Percentiles rank a stretch among this genome's conserved stretches.
These are phyloP conservation scores for Antechinus stuartii DNA, from an alignment of 2,113 vertebrate genomes.

Conservation along the genomic window DNA sequence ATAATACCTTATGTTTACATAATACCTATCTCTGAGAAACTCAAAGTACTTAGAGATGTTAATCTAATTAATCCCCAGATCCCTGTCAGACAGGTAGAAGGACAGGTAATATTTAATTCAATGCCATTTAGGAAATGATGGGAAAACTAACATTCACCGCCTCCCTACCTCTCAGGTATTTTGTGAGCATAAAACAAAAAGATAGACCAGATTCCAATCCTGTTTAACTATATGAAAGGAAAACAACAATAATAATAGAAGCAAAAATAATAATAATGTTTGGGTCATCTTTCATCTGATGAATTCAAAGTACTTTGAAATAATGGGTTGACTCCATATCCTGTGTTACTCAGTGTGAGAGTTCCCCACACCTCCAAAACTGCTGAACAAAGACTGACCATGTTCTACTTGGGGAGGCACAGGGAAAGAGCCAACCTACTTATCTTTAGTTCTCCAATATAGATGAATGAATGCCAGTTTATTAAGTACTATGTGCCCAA, in stretches of 20 bases:
- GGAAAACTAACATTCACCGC: slow-evolving; percentile 51
- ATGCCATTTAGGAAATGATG: slow-evolving; percentile 69
- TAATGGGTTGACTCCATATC: slow-evolving; percentile 67
- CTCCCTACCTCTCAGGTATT: slow-evolving; percentile 66
- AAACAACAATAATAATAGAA: slow-evolving; percentile 71
- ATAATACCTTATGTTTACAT: slow-evolving; percentile 77
- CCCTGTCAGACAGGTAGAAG: slow-evolving; percentile 55
- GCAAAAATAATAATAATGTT: slow-evolving; percentile 65
- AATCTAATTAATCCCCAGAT: slow-evolving; percentile 66
- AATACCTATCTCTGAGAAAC: slow-evolving; percentile 74
- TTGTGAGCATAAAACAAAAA: slow-evolving; percentile 64
- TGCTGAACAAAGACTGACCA: neutral
- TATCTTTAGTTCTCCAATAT: neutral
- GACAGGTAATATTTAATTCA: slow-evolving; percentile 65
- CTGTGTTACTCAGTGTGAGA: slow-evolving; percentile 51
- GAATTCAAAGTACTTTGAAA: slow-evolving; percentile 70
- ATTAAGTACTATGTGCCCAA: neutral
- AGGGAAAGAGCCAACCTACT: neutral
- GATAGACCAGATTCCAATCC: slow-evolving; percentile 69
- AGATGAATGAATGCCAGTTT: neutral
- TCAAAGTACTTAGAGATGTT: slow-evolving; percentile 64
- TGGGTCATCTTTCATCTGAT: slow-evolving; percentile 73
- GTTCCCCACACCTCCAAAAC: slow-evolving; percentile 56
- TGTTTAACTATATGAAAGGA: slow-evolving; percentile 59
- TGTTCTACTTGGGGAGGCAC: neutral